A percentile compares a stretch with the other conserved stretches of the same genome.
phyloP scores from a whole-genome alignment of 2,797 vertebrate genomes.

The Momotus momota region DNA sequence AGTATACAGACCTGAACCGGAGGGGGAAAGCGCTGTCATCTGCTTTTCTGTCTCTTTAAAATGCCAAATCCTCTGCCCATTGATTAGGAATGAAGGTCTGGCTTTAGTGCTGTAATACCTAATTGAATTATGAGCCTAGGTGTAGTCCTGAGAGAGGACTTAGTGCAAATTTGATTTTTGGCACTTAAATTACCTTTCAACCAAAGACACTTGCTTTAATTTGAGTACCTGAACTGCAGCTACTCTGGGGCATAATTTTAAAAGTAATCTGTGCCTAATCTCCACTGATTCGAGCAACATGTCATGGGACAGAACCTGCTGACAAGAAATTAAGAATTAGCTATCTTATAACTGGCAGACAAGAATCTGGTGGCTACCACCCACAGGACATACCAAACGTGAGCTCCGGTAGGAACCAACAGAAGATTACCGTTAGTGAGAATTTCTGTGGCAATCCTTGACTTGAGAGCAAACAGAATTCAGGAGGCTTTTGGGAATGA shows the following conservation, averaged over 20 bases:
- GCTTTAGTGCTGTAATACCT: constrained; percentile 7
- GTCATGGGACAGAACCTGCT: background rate
- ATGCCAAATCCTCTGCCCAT: background rate
- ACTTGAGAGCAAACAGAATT: background rate
- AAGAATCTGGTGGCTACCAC: background rate
- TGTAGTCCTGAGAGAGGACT: constrained; percentile 20
- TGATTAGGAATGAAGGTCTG: constrained; percentile 4
- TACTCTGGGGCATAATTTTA: background rate
- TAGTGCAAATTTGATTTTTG: constrained; percentile 50
- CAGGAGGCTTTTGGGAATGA: background rate
- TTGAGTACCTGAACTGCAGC: background rate
- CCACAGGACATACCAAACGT: too few relatives aligned
- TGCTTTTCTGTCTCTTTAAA: constrained; percentile 5
- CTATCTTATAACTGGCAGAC: background rate
- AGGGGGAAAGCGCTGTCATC: background rate
- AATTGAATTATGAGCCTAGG: constrained; percentile 29
- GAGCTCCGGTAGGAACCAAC: background rate
- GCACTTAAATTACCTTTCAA: constrained; percentile 39
- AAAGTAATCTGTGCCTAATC: background rate
- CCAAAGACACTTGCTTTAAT: constrained; percentile 7
- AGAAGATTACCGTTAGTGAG: background rate
- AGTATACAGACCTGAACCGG: background rate
- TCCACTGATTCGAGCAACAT: background rate
- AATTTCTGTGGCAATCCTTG: background rate
- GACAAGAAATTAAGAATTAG: background rate